Percentiles rank a stretch among this genome's conserved stretches.
phyloP scores from a whole-genome alignment of 1,140 invertebrate genomes.

The Augochlora pura region DNA sequence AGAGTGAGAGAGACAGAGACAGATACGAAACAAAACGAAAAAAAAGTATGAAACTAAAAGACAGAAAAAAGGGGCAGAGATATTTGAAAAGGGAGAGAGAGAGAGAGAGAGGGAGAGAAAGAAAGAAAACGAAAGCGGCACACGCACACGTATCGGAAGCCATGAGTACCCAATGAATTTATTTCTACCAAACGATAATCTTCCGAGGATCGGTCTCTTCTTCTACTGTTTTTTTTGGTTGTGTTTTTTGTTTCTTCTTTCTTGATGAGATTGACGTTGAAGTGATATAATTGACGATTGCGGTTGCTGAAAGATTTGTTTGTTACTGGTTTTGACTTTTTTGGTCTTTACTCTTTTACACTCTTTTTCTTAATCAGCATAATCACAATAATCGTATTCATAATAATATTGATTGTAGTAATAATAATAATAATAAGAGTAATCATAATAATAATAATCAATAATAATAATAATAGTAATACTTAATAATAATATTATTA shows the following conservation, averaged over 20 bases:
- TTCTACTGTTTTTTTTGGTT: conserved; percentile 72
- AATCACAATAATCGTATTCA: conserved; percentile 60
- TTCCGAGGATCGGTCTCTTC: conserved; percentile 62
- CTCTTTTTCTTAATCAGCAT: conserved; percentile 76
- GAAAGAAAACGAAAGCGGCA: conserved; percentile 71
- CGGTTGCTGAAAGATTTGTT: conserved; percentile 79
- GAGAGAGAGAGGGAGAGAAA: conserved; percentile 57
- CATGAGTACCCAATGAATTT: conserved; percentile 70
- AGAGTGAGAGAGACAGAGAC: conserved; percentile 49
- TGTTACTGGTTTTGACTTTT: conserved; percentile 77
- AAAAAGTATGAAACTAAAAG: conserved; percentile 55
- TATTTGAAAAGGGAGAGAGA: conserved; percentile 57
- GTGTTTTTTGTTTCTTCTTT: conserved; percentile 77
- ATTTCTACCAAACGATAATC: conserved; percentile 68
- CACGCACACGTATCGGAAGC: conserved; percentile 79
- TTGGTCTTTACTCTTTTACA: conserved; percentile 71
- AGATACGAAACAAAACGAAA: conserved; percentile 50
- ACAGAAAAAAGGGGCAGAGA: conserved; percentile 27
- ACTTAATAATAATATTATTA: conserved; percentile 2
- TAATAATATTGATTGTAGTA: conserved; percentile 60
- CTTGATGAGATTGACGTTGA: conserved; percentile 74
- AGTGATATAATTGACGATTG: conserved; percentile 76
- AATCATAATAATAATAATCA: conserved; percentile 57
- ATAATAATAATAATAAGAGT: conserved; percentile 36
- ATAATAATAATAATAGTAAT: conserved; percentile 62